phyloP scores from a whole-genome alignment of 2,888 invertebrate species.

The Dilophus febrilis region DNA sequence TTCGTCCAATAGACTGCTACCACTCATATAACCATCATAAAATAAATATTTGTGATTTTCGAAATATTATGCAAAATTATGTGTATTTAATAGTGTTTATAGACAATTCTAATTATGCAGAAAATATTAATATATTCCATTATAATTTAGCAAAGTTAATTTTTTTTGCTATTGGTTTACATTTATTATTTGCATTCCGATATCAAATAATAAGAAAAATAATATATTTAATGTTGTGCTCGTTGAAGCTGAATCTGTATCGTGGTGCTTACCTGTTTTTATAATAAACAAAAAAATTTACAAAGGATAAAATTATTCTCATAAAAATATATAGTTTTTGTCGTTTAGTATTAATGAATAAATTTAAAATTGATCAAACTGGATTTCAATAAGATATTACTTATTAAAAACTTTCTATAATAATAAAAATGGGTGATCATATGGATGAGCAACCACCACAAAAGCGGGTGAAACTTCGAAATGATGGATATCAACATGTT shows the following conservation, averaged over 20 bases:
- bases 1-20: slow-evolving; percentile 6
- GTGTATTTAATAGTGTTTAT: too few relatives aligned
- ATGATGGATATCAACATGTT: slow-evolving; percentile 64
- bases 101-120: background rate
- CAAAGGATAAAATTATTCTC: background rate
- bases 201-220: too few relatives aligned
- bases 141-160: background rate
- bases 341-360: background rate
- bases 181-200: too few relatives aligned
- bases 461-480: slow-evolving; percentile 80
- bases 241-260: too few relatives aligned
- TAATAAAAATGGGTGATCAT: slow-evolving; percentile 68
- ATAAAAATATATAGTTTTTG: too few relatives aligned
- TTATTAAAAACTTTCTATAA: too few relatives aligned
- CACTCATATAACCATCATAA: too few relatives aligned
- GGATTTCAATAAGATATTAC: slow-evolving; percentile 8
- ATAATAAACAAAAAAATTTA: background rate
- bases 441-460: slow-evolving; percentile 92
- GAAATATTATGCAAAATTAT: too few relatives aligned
- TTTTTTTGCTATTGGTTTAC: background rate
- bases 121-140: background rate
- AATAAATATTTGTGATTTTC: too few relatives aligned
- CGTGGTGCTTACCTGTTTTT: background rate
- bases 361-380: slow-evolving; percentile 12
- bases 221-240: too few relatives aligned